Percentiles rank a stretch among this genome's conserved stretches.
Conservation (phyloP, 1,140 invertebrate genomes). For the Elymnias hypermnestra region DNA sequence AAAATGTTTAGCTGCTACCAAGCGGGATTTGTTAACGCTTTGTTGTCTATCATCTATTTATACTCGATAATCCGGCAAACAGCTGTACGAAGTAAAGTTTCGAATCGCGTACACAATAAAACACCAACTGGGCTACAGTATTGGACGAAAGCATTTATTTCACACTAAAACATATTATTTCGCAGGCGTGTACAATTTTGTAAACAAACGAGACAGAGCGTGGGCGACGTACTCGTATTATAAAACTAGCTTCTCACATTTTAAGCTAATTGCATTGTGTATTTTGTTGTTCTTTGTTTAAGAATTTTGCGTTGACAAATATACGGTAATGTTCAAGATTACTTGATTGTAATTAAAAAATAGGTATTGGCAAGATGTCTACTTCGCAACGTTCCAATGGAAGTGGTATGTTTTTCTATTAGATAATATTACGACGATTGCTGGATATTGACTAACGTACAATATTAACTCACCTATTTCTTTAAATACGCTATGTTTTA, state of each 20-base stretch:
- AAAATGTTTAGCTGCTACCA: conserved; percentile 36
- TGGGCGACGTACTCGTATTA: conserved; percentile 51
- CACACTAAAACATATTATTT: conserved; percentile 66
- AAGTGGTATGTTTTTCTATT: neutral
- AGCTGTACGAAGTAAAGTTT: conserved; percentile 63
- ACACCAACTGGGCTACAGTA: conserved; percentile 50
- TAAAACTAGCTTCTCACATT: conserved; percentile 36
- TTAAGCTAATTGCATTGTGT: conserved; percentile 12
- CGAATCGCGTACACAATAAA: conserved; percentile 60
- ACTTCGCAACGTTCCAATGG: neutral
- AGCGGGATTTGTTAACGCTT: conserved; percentile 47
- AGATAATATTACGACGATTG: neutral
- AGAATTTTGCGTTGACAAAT: no score
- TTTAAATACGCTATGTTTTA: no score
- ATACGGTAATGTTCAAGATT: no score
- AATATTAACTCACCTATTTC: no score
- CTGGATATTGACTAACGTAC: neutral
- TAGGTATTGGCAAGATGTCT: no score
- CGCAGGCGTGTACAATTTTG: conserved; percentile 50
- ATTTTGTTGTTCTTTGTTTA: no score
- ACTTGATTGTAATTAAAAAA: no score
- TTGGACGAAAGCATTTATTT: conserved; percentile 61
- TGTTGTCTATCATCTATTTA: conserved; percentile 65
- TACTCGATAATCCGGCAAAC: conserved; percentile 64
- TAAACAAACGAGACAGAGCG: conserved; percentile 59